phyloP scores from a whole-genome alignment of 2,113 vertebrate species.

The Riparia riparia region DNA sequence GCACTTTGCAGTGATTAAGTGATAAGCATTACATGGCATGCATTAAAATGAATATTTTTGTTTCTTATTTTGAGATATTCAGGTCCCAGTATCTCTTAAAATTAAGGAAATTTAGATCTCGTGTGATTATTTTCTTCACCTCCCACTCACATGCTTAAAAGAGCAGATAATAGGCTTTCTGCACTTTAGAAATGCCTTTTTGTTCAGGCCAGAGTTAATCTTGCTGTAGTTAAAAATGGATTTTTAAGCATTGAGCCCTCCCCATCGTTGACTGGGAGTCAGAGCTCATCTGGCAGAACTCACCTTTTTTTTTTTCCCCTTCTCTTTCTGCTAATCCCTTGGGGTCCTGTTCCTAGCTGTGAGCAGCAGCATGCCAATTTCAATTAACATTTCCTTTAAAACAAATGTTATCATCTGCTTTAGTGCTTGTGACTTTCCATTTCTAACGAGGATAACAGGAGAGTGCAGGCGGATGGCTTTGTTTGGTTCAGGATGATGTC shows the following conservation, averaged over 20 bases:
- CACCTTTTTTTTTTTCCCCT: neutral
- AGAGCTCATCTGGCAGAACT: neutral
- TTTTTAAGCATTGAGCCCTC: neutral
- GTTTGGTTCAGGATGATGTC: neutral
- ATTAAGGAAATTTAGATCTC: neutral
- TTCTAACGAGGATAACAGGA: neutral
- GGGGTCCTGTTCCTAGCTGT: neutral
- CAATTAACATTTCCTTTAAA: conserved; percentile 55
- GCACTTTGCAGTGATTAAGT: neutral
- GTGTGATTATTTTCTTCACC: neutral
- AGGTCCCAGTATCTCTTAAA: neutral
- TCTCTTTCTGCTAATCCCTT: neutral
- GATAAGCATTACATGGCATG: neutral
- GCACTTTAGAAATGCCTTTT: conserved; percentile 1
- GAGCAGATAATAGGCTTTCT: conserved; percentile 3
- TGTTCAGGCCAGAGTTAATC: conserved; percentile 5
- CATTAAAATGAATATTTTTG: neutral
- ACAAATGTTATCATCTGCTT: conserved; percentile 43
- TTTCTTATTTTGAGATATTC: neutral
- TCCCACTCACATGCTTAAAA: neutral
- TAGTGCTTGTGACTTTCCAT: neutral
- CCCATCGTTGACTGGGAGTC: neutral
- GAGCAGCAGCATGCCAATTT: conserved; percentile 38
- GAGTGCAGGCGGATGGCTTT: neutral
- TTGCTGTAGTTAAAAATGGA: conserved; percentile 4